Evolutionary conservation across 1,140 invertebrate genomes (phyloP), one percentile per base, ranked within the genome.

Genomic region (Myzus persicae): DNA sequence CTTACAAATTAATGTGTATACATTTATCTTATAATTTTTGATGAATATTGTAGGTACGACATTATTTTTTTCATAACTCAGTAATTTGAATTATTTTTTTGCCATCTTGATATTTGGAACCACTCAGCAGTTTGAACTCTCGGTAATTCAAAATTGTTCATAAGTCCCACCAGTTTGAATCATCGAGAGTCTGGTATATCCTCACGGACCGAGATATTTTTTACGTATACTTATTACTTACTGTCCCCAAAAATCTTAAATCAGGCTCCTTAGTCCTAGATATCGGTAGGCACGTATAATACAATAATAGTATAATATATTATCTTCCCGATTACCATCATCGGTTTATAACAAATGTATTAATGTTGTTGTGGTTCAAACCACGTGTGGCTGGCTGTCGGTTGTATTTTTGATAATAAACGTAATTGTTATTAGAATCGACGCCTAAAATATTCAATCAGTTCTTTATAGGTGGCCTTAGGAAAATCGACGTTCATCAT

Each of bases 381-480:
- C 59, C 59, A 76, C 59, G 59, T 36, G 14, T n/a, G 59, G 14
- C 5, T 6, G 14, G 59, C n/a, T 31, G 36, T 76, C n/a, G 59
- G 31, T 5, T 76, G 20, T 76, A 36, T 76, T 76, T 76, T 76
- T 76, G 31, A 76, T 76, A 76, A 18, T 76, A 76, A 76, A 76
- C 59, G n/a, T 76, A 36, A 76, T 76, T 76, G 59, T 76, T 76
- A 76, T 76, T 76, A n/a, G n/a, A 76, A 76, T 18, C 59, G 59
- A 76, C n/a, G 59, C 59, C 59, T 76, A 76, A n/a, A 76, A 67
- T 67, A 76, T 76, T 76, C 59, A 76, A 76, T 76, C 59, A 76
- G 18, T 76, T 76, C 59, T 76, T 76, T 76, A 36, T 76, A 76
- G 59, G 59, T n/a, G 31, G 31, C 59, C 59, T 76, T 76, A 76